Evolutionary conservation across 2,888 invertebrate genomes (phyloP).

Genomic region (Iphiclides podalirius): DNA sequence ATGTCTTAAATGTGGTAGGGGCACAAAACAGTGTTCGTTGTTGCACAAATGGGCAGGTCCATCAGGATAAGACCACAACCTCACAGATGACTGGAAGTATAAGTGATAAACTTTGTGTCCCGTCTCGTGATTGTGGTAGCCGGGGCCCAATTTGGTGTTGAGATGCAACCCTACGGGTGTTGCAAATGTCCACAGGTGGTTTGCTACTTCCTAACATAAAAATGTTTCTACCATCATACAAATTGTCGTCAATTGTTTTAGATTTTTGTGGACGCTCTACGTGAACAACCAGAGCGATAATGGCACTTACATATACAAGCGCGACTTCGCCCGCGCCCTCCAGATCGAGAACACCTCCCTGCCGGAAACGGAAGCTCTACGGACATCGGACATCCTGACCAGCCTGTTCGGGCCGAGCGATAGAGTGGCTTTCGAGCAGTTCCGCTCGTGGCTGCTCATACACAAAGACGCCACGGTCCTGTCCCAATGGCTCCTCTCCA

Average conservation of each 20-base stretch:
- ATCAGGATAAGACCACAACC: no score
- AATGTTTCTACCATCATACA: no score
- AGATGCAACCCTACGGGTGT: no score
- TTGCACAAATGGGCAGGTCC: no score
- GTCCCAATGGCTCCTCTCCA: conserved; percentile 89
- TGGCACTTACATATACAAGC: conserved; percentile 84
- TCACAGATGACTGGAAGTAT: no score
- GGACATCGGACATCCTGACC: conserved; percentile 58
- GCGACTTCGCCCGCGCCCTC: conserved; percentile 85
- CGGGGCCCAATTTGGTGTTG: no score
- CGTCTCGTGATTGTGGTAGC: no score
- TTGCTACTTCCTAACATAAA: no score
- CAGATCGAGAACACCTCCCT: conserved; percentile 78
- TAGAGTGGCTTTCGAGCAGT: conserved; percentile 85
- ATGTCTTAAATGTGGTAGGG: no score
- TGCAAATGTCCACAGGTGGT: no score
- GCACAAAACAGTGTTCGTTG: no score
- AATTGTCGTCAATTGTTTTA: conserved; percentile 49
- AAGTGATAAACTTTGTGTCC: no score
- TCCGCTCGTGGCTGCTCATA: conserved; percentile 87
- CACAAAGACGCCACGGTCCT: conserved; percentile 89
- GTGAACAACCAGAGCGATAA: conserved; percentile 87
- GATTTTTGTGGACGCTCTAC: conserved; percentile 92
- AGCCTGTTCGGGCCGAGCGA: conserved; percentile 63
- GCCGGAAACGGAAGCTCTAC: conserved; percentile 50